Evolutionary conservation across 2,888 invertebrate genomes (phyloP).

Genomic region (Zelleria hepariella): DNA sequence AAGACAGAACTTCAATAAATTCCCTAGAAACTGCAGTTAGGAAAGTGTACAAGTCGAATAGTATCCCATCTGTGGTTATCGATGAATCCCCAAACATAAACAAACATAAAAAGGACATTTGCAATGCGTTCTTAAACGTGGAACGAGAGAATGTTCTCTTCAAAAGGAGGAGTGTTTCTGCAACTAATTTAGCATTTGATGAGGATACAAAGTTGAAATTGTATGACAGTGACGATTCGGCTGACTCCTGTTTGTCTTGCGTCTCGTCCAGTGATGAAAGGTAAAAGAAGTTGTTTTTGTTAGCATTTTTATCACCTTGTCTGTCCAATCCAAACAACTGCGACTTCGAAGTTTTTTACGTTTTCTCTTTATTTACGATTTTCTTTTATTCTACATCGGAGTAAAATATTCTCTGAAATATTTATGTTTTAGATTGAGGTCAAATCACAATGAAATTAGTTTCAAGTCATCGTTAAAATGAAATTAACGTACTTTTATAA

Average conservation of each 20-base stretch:
- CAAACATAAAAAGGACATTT: conserved; percentile 28
- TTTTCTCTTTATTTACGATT: no score
- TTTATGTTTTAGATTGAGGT: no score
- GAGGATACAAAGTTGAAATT: conserved; percentile 21
- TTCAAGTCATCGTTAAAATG: no score
- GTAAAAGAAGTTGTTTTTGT: no score
- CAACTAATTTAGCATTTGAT: conserved; percentile 38
- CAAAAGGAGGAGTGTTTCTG: conserved; percentile 38
- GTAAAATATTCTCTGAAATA: no score
- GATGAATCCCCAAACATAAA: conserved; percentile 30
- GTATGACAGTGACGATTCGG: conserved; percentile 40
- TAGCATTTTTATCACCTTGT: no score
- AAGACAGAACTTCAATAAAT: conserved; percentile 27
- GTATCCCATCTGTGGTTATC: conserved; percentile 47
- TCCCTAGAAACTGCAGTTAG: conserved; percentile 19
- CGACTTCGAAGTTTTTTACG: no score
- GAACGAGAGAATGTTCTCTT: conserved; percentile 43
- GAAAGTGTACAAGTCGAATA: conserved; percentile 11
- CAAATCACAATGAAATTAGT: no score
- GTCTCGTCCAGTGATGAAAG: conserved; percentile 50
- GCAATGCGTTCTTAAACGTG: conserved; percentile 41
- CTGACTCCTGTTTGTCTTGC: conserved; percentile 46
- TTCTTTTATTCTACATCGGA: no score
- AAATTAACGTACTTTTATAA: no score
- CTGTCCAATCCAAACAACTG: no score